A percentile compares a stretch with the other conserved stretches of the same genome.
These are phyloP conservation scores for Rachycentron canadum DNA, from an alignment of 2,797 vertebrate genomes.

Conservation along the genomic window DNA sequence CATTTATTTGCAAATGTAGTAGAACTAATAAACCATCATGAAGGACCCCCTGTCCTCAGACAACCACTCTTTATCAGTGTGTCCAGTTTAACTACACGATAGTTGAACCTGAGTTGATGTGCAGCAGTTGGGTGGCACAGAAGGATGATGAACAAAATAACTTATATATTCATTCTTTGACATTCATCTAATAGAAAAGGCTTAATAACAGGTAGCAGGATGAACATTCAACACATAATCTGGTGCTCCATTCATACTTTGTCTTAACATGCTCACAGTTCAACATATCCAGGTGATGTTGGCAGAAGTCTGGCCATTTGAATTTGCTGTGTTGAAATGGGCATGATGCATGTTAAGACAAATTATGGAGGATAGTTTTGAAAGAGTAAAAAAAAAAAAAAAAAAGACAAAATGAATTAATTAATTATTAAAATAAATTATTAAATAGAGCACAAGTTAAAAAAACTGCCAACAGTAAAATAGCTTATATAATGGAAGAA, in stretches of 20 bases:
- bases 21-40: conserved; percentile 26
- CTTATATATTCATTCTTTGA: conserved; percentile 49
- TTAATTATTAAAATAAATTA: conserved; percentile 17
- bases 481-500: conserved; percentile 30
- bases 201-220: conserved; percentile 57
- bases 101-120: conserved; percentile 75
- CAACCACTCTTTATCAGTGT: conserved; percentile 27
- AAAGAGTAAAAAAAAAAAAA: not conserved
- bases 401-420: too few species aligned
- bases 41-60: conserved; percentile 19
- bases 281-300: conserved; percentile 29
- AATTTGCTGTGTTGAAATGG: conserved; percentile 4
- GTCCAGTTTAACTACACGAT: conserved; percentile 19
- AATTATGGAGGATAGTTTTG: not conserved
- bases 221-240: conserved; percentile 65
- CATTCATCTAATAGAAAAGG: conserved; percentile 77
- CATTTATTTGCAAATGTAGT: conserved; percentile 44
- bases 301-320: conserved; percentile 17
- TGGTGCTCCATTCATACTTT: conserved; percentile 10
- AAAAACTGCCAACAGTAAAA: not conserved
- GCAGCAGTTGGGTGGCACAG: conserved; percentile 70
- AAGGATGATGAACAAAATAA: conserved; percentile 63
- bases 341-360: conserved; percentile 17
- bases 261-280: conserved; percentile 24
- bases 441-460: conserved; percentile 3